phyloP scores from a whole-genome alignment of 2,888 invertebrate species.

The Dichetophora obliterata region DNA sequence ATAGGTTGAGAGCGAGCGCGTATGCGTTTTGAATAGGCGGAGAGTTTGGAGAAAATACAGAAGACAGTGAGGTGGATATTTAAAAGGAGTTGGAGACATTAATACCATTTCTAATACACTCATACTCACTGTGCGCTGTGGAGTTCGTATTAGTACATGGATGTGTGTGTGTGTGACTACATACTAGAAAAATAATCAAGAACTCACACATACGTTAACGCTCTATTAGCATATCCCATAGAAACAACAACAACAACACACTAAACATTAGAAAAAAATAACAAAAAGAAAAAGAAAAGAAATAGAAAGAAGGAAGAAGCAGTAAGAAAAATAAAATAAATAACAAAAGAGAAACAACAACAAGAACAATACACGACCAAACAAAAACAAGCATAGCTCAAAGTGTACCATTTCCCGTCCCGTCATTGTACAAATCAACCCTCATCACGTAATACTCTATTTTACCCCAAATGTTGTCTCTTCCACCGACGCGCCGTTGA shows the following conservation, averaged over 20 bases:
- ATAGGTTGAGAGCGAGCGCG: not conserved
- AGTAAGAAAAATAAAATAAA: not conserved
- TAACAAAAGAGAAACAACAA: not conserved
- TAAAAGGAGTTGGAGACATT: constrained; percentile 13
- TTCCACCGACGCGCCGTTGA: not conserved
- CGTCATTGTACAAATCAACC: constrained; percentile 48
- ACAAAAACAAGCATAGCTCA: constrained; percentile 39
- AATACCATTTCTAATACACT: constrained; percentile 17
- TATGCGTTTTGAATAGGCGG: not conserved
- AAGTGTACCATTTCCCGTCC: constrained; percentile 24
- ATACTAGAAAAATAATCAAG: not conserved
- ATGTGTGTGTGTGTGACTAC: not conserved
- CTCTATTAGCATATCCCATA: constrained; percentile 34
- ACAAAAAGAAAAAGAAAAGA: not conserved
- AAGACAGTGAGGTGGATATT: not conserved
- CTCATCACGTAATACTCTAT: constrained; percentile 45
- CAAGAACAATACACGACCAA: not conserved
- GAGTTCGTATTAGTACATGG: not conserved
- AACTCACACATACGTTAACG: not conserved
- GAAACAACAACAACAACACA: constrained; percentile 7
- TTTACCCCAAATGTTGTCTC: constrained; percentile 43
- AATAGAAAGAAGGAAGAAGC: not conserved
- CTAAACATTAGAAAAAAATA: constrained; percentile 37
- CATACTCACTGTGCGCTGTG: not conserved
- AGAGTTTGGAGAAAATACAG: not conserved